Evolutionary conservation across 1,140 invertebrate species (phyloP).

Genomic region (Drosophila serrata): DNA sequence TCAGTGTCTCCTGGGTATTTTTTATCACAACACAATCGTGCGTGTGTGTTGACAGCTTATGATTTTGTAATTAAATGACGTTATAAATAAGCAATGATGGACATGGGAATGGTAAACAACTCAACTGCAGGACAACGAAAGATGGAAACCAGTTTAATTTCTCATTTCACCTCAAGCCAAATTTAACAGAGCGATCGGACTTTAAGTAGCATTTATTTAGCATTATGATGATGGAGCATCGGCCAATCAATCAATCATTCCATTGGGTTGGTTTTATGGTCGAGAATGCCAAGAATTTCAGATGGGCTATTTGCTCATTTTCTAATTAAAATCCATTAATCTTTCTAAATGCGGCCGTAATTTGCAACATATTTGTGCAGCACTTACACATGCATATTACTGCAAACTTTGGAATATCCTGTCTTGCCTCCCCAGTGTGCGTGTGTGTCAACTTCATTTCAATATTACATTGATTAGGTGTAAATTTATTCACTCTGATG

Average conservation of each 20-base stretch:
- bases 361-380: conserved; percentile 58
- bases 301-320: conserved; percentile 49
- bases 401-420: conserved; percentile 20
- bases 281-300: conserved; percentile 31
- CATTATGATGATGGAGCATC: conserved; percentile 34
- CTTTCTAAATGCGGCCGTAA: conserved; percentile 60
- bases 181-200: conserved; percentile 17
- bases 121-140: background rate
- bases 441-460: conserved; percentile 63
- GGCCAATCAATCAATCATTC: conserved; percentile 52
- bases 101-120: background rate
- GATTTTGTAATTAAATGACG: conserved; percentile 80
- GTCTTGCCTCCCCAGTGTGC: conserved; percentile 9
- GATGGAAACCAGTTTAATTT: background rate
- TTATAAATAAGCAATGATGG: conserved; percentile 55
- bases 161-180: conserved; percentile 7
- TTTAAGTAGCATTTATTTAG: conserved; percentile 35
- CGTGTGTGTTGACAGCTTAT: conserved; percentile 67
- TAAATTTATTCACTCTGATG: conserved; percentile 64
- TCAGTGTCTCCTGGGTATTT: background rate
- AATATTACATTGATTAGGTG: conserved; percentile 78
- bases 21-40: conserved; percentile 5
- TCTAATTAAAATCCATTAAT: conserved; percentile 83
- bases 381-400: conserved; percentile 8
- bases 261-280: conserved; percentile 30